Evolutionary conservation across 1,140 invertebrate genomes (phyloP).

Genomic region (Psix sp.): DNA sequence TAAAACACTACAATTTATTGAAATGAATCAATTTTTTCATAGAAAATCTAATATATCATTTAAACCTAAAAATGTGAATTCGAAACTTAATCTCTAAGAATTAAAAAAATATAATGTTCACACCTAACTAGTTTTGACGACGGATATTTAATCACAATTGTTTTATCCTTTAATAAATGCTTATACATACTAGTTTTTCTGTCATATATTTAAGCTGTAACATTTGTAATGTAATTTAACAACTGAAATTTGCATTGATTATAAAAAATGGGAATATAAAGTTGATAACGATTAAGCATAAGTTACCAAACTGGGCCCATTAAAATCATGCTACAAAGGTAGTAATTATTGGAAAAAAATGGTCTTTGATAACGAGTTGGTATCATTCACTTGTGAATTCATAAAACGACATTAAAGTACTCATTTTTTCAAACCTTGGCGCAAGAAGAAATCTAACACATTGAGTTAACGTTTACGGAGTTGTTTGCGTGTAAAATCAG

Average conservation of each 20-base stretch:
- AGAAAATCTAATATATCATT: too few relatives aligned
- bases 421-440: slow-evolving; percentile 7
- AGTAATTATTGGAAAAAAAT: slow-evolving; percentile 16
- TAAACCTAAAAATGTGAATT: too few relatives aligned
- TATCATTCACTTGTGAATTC: slow-evolving; percentile 24
- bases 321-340: slow-evolving; percentile 38
- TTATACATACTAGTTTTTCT: too few relatives aligned
- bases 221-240: not conserved
- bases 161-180: too few relatives aligned
- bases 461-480: slow-evolving; percentile 18
- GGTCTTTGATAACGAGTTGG: slow-evolving; percentile 31
- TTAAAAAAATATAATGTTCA: too few relatives aligned
- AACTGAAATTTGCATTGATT: not conserved
- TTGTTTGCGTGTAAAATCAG: slow-evolving; percentile 34
- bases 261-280: not conserved
- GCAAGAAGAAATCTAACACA: slow-evolving; percentile 32
- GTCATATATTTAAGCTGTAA: too few relatives aligned
- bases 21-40: too few relatives aligned
- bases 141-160: too few relatives aligned
- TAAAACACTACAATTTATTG: too few relatives aligned
- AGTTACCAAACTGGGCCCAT: slow-evolving; percentile 6
- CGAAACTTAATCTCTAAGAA: too few relatives aligned
- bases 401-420: slow-evolving; percentile 13
- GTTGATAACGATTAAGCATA: slow-evolving; percentile 1
- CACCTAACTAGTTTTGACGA: too few relatives aligned